phyloP scores from a whole-genome alignment of 35 echinoderm and acorn worm species.

The Ophiothrix spiculata region DNA sequence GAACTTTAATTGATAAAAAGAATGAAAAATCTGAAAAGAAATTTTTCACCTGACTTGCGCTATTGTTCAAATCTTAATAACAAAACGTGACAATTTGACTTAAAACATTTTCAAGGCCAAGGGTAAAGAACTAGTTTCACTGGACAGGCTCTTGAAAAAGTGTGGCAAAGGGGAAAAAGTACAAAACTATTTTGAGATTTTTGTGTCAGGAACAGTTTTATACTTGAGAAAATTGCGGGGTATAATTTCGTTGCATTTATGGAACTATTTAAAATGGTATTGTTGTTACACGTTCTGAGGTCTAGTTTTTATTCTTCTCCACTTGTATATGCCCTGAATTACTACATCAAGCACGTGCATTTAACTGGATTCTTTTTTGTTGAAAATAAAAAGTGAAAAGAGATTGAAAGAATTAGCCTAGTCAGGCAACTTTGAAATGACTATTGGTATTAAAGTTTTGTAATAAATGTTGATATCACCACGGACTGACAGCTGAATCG shows the following conservation, averaged over 20 bases:
- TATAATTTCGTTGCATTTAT: neutral
- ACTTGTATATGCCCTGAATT: neutral
- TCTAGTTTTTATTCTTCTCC: neutral
- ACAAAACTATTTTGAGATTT: too few relatives aligned
- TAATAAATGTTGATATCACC: neutral
- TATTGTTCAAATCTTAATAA: neutral
- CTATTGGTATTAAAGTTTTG: neutral
- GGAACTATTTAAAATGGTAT: neutral
- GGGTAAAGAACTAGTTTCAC: neutral
- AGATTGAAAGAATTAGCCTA: neutral
- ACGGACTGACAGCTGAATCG: neutral
- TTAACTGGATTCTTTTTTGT: neutral
- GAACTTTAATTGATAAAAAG: slow-evolving; percentile 3
- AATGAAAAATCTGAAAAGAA: slow-evolving; percentile 7
- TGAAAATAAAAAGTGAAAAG: neutral
- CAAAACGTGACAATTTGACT: neutral
- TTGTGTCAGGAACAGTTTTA: neutral
- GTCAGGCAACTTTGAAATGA: neutral
- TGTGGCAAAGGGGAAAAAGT: too few relatives aligned
- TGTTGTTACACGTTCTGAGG: slow-evolving; percentile 1
- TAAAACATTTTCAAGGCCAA: slow-evolving; percentile 1
- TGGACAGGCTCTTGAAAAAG: neutral
- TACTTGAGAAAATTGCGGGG: neutral
- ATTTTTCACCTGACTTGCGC: slow-evolving; percentile 6
- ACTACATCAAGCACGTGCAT: neutral